A percentile compares a stretch with the other conserved stretches of the same genome.
phyloP scores from a whole-genome alignment of 2,113 vertebrate species.

The Conger conger region DNA sequence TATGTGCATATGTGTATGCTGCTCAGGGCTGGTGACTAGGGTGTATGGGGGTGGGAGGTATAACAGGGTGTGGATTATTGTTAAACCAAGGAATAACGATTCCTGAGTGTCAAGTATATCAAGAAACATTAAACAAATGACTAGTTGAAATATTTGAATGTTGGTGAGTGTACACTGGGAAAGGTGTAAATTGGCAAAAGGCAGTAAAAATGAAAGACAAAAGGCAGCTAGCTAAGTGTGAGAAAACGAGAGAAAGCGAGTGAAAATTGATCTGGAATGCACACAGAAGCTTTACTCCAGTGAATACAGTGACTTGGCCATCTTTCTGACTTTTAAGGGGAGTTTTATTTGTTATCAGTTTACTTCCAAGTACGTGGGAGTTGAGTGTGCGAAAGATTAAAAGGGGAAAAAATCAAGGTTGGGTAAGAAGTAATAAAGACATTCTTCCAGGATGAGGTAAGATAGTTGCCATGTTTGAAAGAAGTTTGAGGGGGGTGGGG shows the following conservation, averaged over 20 bases:
- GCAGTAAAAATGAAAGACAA: neutral
- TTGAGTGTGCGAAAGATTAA: neutral
- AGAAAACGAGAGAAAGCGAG: neutral
- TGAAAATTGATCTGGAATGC: neutral
- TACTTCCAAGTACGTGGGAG: conserved; percentile 5
- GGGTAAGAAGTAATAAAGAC: conserved; percentile 19
- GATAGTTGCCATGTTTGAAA: neutral
- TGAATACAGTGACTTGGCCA: neutral
- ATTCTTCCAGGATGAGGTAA: conserved; percentile 26
- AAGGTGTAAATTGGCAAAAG: neutral
- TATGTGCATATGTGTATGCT: neutral
- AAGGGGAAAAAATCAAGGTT: neutral
- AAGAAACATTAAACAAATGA: neutral
- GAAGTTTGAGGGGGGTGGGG: neutral
- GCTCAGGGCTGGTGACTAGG: neutral
- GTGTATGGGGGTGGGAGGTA: neutral
- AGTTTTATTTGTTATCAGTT: neutral
- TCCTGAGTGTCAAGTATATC: neutral
- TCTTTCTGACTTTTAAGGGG: neutral
- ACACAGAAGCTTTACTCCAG: neutral
- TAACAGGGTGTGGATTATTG: neutral
- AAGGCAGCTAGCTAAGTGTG: neutral
- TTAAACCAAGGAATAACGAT: neutral
- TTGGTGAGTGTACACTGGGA: neutral
- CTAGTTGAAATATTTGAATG: neutral